These are phyloP conservation scores for Turdus rufiventris DNA, from an alignment of 2,113 vertebrate genomes.

Conservation along the genomic window DNA sequence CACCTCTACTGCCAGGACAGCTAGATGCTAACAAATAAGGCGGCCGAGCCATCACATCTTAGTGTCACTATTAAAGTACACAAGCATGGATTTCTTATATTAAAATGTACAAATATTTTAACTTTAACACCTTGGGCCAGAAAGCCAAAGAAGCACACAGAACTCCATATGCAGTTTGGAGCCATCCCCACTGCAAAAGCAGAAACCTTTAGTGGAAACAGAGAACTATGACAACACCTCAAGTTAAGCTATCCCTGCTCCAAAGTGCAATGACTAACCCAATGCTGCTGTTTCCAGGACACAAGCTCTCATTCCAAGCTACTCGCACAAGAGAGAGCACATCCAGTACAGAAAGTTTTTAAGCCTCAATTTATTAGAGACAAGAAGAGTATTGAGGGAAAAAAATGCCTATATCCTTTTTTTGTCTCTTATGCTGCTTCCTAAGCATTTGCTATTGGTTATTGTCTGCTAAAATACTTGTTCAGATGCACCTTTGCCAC, in stretches of 20 bases:
- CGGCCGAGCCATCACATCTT: neutral
- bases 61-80: neutral
- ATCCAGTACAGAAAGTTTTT: neutral
- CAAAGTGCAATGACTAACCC: rapidly evolving
- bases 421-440: neutral
- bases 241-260: neutral
- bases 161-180: neutral
- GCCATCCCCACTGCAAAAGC: neutral
- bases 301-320: neutral
- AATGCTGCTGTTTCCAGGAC: neutral
- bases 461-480: neutral
- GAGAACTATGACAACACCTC: neutral
- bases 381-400: neutral
- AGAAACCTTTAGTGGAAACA: neutral
- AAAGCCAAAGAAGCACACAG: neutral
- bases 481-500: neutral
- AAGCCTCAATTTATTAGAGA: neutral
- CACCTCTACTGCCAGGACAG: neutral
- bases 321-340: neutral
- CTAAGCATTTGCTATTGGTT: neutral
- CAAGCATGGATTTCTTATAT: neutral
- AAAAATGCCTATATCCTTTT: neutral
- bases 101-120: neutral
- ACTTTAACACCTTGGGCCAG: neutral
- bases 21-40: neutral